These are phyloP conservation scores for Agapornis canus DNA, from an alignment of 2,797 vertebrate species.

Conservation along the genomic window DNA sequence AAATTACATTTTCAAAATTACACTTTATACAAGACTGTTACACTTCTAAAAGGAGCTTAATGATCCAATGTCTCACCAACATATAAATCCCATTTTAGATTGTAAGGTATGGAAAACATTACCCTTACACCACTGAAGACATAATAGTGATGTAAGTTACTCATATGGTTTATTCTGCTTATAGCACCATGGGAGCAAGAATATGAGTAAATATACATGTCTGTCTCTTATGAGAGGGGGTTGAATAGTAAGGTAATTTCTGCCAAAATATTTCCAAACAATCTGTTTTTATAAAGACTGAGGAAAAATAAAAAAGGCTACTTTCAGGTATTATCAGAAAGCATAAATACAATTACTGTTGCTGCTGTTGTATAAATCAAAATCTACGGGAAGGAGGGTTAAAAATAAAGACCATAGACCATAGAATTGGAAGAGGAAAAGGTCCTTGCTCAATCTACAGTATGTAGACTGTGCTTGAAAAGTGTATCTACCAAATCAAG, in stretches of 20 bases:
- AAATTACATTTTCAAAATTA: background rate
- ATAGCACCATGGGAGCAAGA: background rate
- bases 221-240: background rate
- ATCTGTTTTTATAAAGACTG: background rate
- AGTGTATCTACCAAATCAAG: background rate
- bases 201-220: background rate
- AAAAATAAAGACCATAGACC: fast-evolving
- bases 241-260: background rate
- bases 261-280: background rate
- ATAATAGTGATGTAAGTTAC: background rate
- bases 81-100: background rate
- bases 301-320: background rate
- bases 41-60: background rate
- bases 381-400: background rate
- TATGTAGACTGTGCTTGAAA: background rate
- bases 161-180: background rate
- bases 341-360: background rate
- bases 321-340: background rate
- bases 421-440: background rate
- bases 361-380: background rate
- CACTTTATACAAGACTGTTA: background rate
- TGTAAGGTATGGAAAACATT: background rate
- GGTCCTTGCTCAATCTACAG: background rate
- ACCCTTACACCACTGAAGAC: background rate
- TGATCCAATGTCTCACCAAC: background rate